phyloP scores from a whole-genome alignment of 2,113 vertebrate genomes.

The Nasalis larvatus region DNA sequence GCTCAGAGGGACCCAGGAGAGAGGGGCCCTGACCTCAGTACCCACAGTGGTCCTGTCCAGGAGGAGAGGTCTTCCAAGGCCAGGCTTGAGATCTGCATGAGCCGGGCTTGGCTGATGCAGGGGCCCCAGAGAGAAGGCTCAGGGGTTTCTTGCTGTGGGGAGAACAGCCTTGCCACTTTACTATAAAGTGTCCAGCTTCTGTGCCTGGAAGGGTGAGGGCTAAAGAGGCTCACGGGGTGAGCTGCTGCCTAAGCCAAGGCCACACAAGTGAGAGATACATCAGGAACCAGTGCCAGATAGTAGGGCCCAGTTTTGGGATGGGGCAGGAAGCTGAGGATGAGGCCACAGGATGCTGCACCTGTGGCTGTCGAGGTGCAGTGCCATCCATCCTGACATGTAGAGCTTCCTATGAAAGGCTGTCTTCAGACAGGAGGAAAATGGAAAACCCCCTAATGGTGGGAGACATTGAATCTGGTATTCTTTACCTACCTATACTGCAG shows the following conservation, averaged over 20 bases:
- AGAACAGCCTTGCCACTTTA: background rate
- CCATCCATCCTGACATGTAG: rapidly evolving
- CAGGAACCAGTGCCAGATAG: background rate
- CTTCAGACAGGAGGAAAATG: background rate
- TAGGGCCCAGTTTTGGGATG: background rate
- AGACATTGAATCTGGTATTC: background rate
- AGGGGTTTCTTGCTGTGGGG: background rate
- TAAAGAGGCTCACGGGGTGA: rapidly evolving
- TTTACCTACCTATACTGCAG: background rate
- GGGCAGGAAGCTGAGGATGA: background rate
- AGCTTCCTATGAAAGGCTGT: background rate
- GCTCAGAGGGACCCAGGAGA: background rate
- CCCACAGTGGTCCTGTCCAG: background rate
- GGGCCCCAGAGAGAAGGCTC: background rate
- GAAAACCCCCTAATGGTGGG: background rate
- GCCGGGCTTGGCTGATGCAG: background rate
- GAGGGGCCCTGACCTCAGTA: background rate
- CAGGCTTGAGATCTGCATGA: background rate
- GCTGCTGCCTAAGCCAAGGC: background rate
- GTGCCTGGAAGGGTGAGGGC: too few relatives aligned
- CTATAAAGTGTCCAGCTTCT: background rate
- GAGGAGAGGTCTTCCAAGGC: background rate
- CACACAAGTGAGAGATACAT: background rate
- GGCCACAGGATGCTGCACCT: background rate
- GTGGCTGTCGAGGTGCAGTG: background rate